phyloP scores from a whole-genome alignment of 2,113 vertebrate genomes.

The Nanger granti region DNA sequence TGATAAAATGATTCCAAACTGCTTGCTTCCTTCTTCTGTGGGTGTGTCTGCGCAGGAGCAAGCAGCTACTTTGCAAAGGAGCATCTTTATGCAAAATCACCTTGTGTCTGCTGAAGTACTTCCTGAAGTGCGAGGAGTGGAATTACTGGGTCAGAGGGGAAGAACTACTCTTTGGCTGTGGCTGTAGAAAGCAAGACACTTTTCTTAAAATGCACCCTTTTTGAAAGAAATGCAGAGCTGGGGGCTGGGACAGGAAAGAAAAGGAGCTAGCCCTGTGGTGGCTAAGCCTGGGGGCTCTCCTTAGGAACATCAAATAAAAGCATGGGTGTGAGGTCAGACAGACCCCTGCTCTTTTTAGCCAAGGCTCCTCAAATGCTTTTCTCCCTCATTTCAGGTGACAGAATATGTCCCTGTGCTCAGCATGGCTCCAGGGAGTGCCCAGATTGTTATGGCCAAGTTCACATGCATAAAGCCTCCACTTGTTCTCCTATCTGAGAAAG shows the following conservation, averaged over 20 bases:
- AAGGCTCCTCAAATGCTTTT: background rate
- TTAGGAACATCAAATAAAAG: background rate
- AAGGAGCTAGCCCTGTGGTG: background rate
- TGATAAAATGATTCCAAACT: background rate
- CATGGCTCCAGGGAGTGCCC: background rate
- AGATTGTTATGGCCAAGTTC: background rate
- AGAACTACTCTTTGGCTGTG: slow-evolving; percentile 19
- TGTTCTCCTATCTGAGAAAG: background rate
- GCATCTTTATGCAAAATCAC: background rate
- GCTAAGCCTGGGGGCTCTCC: background rate
- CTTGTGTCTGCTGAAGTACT: background rate
- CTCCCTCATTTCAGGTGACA: background rate
- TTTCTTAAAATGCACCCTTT: background rate
- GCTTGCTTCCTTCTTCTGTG: background rate
- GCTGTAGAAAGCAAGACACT: background rate
- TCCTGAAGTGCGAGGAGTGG: background rate
- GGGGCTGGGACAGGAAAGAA: background rate
- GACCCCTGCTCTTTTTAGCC: background rate
- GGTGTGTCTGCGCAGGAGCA: background rate
- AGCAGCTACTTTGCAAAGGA: background rate
- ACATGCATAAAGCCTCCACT: background rate
- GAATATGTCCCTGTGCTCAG: background rate
- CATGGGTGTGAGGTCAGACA: background rate
- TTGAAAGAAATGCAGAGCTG: background rate
- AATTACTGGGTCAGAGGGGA: background rate